Conservation (phyloP, 2,888 invertebrate species). For the Athalia circularis region DNA sequence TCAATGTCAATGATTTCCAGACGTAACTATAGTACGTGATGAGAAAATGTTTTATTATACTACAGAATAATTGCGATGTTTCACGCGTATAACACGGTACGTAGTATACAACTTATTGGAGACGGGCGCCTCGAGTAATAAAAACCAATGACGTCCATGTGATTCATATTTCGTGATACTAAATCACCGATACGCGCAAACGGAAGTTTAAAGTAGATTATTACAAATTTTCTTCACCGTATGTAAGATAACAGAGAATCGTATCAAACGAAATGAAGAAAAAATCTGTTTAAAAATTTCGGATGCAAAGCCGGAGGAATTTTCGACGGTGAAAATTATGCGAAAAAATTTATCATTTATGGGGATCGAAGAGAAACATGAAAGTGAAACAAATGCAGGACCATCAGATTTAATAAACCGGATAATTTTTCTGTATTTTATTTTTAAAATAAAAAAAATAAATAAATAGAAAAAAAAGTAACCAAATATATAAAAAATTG, state of each 20-base stretch:
- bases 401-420: too few relatives aligned
- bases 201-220: background rate
- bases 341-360: too few relatives aligned
- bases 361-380: too few relatives aligned
- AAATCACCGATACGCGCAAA: conserved; percentile 9
- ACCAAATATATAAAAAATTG: too few relatives aligned
- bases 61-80: background rate
- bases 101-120: background rate
- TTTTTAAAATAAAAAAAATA: too few relatives aligned
- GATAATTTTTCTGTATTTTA: too few relatives aligned
- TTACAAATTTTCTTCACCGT: background rate
- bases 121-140: conserved; percentile 24
- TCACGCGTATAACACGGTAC: conserved; percentile 16
- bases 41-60: too few relatives aligned
- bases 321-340: too few relatives aligned
- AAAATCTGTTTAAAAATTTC: too few relatives aligned
- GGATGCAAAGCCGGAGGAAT: too few relatives aligned
- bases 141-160: conserved; percentile 21
- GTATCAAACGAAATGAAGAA: background rate
- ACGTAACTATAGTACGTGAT: background rate
- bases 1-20: background rate
- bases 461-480: too few relatives aligned
- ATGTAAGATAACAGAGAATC: conserved; percentile 9
- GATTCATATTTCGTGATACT: conserved; percentile 23
- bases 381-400: too few relatives aligned